Base-by-base conservation (phyloP, 2,888 invertebrate genomes). In the Agrotis segetum region DNA sequence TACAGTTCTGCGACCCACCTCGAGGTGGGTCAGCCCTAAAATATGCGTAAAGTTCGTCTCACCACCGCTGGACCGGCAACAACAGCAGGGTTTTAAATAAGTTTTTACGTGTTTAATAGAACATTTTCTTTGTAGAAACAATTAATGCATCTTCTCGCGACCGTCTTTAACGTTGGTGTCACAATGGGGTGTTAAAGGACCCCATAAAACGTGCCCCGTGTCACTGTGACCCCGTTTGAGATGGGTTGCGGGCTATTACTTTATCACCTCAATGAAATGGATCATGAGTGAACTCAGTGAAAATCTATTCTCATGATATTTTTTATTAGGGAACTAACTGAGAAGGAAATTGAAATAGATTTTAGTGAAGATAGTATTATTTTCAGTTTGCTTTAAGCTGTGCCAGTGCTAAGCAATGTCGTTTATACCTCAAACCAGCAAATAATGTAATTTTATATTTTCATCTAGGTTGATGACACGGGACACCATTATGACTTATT, bases 211-310 rank as follows among this genome's bases (percentile, higher is more conserved):
- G 11, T 24, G 29, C n/a, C 49, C 16, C 44, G 14, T 78, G 59
- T 79, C 72, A 71, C 70, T 69, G 3, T 46, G n/a, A 68, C 44
- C 24, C 58, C 24, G 13, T 59, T 55, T 78, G 73, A 79, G 72
- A 79, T 55, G 59, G 72, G 72, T 78, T 34, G 13, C 47, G 29
- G 14, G 16, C 19, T 9, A 67, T 40, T 21, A 63, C 46, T 60
- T 71, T 63, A 60, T 34, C 24, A 44, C 47, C 56, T 19, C 5
- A 7, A 11, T 49, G 11, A 21, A 58, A 77, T 49, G 44, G 49
- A 67, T 62, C 61, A 29, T 17, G 13, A 7, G n/a, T 24, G 14
- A 59, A 13, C 47, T 21, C 29, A 16, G 7, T 34, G 53, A 19
- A 47, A 67, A 61, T 56, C 13, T 60, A 56, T 56, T 46, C 24